Percentiles rank a stretch among this genome's conserved stretches.
These are phyloP conservation scores for Drosophila mojavensis DNA, from an alignment of 1,140 invertebrate species.

Conservation along the genomic window DNA sequence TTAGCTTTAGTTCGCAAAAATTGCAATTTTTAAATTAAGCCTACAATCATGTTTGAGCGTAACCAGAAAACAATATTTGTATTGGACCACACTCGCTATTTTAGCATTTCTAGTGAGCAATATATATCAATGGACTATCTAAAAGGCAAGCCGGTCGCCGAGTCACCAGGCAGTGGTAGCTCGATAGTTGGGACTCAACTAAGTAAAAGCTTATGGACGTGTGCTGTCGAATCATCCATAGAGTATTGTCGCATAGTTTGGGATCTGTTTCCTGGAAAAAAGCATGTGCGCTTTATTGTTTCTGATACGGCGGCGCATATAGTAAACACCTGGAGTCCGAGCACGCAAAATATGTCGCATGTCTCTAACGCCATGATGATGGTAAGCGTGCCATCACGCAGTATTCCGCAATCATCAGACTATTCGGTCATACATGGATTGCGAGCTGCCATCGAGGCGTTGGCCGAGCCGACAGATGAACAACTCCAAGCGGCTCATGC, in stretches of 20 bases:
- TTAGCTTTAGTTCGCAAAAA: conserved; percentile 4
- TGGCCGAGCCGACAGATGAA: conserved; percentile 92
- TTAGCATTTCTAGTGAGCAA: conserved; percentile 93
- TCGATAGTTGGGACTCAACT: conserved; percentile 48
- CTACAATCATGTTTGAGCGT: conserved; percentile 78
- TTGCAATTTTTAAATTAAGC: not conserved
- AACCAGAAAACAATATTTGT: conserved; percentile 98
- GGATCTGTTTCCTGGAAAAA: conserved; percentile 96
- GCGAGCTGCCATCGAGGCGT: conserved; percentile 92
- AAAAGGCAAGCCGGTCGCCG: conserved; percentile 86
- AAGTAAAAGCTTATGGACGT: conserved; percentile 96
- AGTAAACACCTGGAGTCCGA: conserved; percentile 91
- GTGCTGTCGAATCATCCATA: conserved; percentile 95
- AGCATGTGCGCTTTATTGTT: conserved; percentile 93
- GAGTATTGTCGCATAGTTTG: conserved; percentile 98
- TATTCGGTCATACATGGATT: conserved; percentile 93
- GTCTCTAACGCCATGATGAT: conserved; percentile 90
- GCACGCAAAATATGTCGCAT: conserved; percentile 93
- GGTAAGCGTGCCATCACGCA: conserved; percentile 88
- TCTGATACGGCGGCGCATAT: conserved; percentile 92
- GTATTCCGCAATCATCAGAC: conserved; percentile 85
- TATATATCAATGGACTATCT: conserved; percentile 95
- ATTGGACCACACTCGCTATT: conserved; percentile 95
- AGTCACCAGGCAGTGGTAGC: not conserved
- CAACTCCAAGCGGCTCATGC: conserved; percentile 84